phyloP scores from a whole-genome alignment of 2,888 invertebrate genomes.

The Xylota sylvarum region DNA sequence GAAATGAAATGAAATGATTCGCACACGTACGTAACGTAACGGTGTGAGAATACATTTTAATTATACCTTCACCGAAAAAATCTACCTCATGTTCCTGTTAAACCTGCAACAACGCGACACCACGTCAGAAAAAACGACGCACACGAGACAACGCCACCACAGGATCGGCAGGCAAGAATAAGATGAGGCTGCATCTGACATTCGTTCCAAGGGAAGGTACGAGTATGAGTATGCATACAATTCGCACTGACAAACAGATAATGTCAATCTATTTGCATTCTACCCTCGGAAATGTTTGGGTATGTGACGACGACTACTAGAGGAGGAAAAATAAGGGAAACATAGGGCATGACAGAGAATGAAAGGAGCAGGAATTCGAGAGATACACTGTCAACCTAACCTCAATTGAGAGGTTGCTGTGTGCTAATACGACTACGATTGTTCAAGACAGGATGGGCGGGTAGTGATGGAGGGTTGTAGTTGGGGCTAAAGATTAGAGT shows the following conservation, averaged over 20 bases:
- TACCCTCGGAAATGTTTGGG: background rate
- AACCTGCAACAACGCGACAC: background rate
- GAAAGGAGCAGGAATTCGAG: background rate
- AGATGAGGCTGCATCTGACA: conserved; percentile 7
- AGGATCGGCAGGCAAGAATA: background rate
- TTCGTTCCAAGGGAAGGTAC: too few species aligned
- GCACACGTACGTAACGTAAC: background rate
- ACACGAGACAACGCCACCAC: conserved; percentile 9
- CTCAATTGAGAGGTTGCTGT: conserved; percentile 46
- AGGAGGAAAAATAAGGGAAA: conserved; percentile 10
- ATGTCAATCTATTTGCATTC: conserved; percentile 51
- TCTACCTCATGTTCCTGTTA: conserved; percentile 15
- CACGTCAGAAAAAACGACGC: conserved; percentile 17
- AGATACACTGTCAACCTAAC: conserved; percentile 45
- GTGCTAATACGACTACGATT: conserved; percentile 22
- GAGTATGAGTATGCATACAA: conserved; percentile 21
- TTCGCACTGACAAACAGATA: conserved; percentile 54
- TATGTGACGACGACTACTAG: conserved; percentile 1
- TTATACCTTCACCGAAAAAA: conserved; percentile 49
- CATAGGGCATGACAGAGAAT: background rate
- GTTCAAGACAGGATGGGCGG: conserved; percentile 10
- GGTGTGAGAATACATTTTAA: conserved; percentile 44
- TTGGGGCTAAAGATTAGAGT: conserved; percentile 18
- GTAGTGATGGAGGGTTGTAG: background rate
- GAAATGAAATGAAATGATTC: conserved; percentile 33